Percentiles rank a stretch among this genome's conserved stretches.
Evolutionary conservation across 2,797 vertebrate species (phyloP).

Genomic region (Pseudomugil tenellus): DNA sequence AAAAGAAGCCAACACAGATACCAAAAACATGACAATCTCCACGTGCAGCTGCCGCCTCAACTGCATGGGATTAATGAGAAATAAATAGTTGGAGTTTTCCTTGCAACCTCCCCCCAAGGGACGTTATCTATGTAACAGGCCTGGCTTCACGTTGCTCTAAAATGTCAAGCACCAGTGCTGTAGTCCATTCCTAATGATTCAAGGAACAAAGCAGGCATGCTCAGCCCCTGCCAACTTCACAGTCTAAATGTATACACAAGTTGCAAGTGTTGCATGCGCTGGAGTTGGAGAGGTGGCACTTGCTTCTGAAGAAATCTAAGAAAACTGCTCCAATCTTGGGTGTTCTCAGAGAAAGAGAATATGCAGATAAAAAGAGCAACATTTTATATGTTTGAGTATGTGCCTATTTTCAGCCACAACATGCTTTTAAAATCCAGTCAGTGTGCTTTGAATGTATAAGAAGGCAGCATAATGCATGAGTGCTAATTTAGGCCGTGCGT

Average conservation of each 20-base stretch:
- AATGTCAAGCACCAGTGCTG: slow-evolving; percentile 66
- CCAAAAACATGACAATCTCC: slow-evolving; percentile 50
- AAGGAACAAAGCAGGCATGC: slow-evolving; percentile 49
- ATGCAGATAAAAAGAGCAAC: slow-evolving; percentile 23
- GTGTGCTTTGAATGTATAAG: slow-evolving; percentile 47
- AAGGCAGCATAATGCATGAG: slow-evolving; percentile 28
- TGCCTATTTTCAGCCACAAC: slow-evolving; percentile 35
- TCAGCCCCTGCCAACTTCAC: slow-evolving; percentile 53
- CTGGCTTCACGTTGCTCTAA: slow-evolving; percentile 49
- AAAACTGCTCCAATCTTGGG: slow-evolving; percentile 43
- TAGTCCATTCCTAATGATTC: slow-evolving; percentile 68
- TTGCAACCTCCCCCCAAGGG: slow-evolving; percentile 52
- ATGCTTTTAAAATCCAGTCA: slow-evolving; percentile 33
- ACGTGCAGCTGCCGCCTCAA: slow-evolving; percentile 44
- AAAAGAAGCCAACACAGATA: slow-evolving; percentile 44
- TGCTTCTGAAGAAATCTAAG: slow-evolving; percentile 44
- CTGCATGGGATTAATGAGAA: slow-evolving; percentile 61
- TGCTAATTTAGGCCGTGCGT: slow-evolving; percentile 45
- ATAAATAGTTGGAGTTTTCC: slow-evolving; percentile 47
- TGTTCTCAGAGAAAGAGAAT: slow-evolving; percentile 22
- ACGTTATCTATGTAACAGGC: slow-evolving; percentile 64
- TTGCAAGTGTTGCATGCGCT: slow-evolving; percentile 9
- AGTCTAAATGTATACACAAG: slow-evolving; percentile 43
- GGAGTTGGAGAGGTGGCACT: slow-evolving; percentile 35
- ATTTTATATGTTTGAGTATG: slow-evolving; percentile 30